Base-by-base conservation (phyloP, 2,113 vertebrate genomes). In the Willisornis vidua region DNA sequence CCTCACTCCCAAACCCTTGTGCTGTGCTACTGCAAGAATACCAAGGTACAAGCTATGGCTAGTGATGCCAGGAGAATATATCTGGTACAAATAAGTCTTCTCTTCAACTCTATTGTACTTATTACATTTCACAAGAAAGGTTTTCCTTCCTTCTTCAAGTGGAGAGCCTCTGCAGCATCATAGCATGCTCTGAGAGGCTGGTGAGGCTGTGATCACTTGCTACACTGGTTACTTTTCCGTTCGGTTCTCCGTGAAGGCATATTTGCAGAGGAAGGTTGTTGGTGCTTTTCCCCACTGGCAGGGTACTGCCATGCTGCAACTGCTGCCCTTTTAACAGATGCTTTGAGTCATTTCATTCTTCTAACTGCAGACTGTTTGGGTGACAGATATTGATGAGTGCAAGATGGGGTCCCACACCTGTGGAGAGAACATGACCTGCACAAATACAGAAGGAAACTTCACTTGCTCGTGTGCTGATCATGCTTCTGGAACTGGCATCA, bases 311-410 rank as follows among this genome's bases (percentile, higher is more conserved):
- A 4, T 46, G 70, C 61, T 79, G 73, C 61, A 28, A 0, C 37
- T 75, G 51, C 55, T 89, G 57, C 59, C 82, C 43, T 59, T 87
- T 68, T 65, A 86, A 43, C 33, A 0, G 31, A 62, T 94, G 73
- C 90, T 89, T 88, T 93, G 93, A 96, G 90, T 70, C n/a, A 24
- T 96, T 96, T 89, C 46, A 0, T 82, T 48, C 90, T 85, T 97
- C 90, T 96, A 96, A 97, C 94, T 91, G 77, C 87, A 97, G 93
- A 83, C 67, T 96, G 7, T 96, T 96, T 96, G 92, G 87, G 79
- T 97, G 94, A 45, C 93, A 99, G 98, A 98, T 96, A 96, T 98
- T 49, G 98, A 99, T 83, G 98, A 99, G 76, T 99, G 98, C 93
- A 83, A 96, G 72, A 85, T 8, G 81, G 97, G 97, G 63, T 70